Evolutionary conservation across 2,888 invertebrate genomes (phyloP).

Genomic region (Drosophila atroscutellata): DNA sequence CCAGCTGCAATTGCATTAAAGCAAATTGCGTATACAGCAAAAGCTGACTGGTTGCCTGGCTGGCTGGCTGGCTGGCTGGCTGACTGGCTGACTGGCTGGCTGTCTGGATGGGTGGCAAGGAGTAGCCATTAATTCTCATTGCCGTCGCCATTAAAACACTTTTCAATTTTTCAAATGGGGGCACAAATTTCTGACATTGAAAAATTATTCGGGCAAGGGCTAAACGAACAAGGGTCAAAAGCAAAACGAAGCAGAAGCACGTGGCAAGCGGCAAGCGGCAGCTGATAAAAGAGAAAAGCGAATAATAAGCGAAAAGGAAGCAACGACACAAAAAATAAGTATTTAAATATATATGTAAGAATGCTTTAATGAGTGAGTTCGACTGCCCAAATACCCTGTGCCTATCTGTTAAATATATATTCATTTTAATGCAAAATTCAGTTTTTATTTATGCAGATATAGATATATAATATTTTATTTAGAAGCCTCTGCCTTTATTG

Average conservation of each 20-base stretch:
- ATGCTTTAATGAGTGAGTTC: not conserved
- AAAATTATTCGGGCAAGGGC: conserved; percentile 67
- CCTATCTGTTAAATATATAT: not conserved
- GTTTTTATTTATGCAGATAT: not conserved
- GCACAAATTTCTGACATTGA: conserved; percentile 73
- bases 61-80: not conserved
- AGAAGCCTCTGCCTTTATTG: not conserved
- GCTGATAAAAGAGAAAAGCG: not conserved
- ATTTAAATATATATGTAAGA: not conserved
- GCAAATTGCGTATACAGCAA: conserved; percentile 3
- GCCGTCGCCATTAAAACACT: conserved; percentile 73
- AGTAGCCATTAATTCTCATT: conserved; percentile 74
- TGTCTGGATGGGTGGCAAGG: conserved; percentile 12
- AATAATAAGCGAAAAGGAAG: conserved; percentile 3
- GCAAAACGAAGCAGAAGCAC: conserved; percentile 8
- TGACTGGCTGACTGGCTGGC: not conserved
- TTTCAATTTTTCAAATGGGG: conserved; percentile 73
- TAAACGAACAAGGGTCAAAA: conserved; percentile 40
- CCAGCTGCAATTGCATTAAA: conserved; percentile 31
- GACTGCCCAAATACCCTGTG: not conserved
- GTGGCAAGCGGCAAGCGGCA: conserved; percentile 4
- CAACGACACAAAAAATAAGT: conserved; percentile 3
- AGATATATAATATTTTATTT: not conserved
- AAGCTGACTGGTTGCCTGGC: not conserved
- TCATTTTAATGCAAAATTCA: too few species aligned